phyloP scores from a whole-genome alignment of 2,888 invertebrate species.

The Alviniconcha strummeri region DNA sequence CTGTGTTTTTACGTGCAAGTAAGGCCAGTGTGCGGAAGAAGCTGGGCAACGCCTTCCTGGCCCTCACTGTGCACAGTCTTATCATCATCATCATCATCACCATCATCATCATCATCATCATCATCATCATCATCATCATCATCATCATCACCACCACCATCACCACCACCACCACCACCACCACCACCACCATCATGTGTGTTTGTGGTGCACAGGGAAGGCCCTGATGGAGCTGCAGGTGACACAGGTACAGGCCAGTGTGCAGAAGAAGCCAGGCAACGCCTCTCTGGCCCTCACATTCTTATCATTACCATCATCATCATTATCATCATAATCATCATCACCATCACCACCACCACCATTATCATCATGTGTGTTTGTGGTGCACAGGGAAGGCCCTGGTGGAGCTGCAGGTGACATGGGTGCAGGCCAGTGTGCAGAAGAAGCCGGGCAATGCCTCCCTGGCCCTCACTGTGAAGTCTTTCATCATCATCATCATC shows the following conservation, averaged over 20 bases:
- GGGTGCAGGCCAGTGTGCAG: constrained; percentile 86
- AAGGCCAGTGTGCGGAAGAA: constrained; percentile 84
- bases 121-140: too few relatives aligned
- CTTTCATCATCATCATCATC: constrained; percentile 75
- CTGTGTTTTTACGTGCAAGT: too few relatives aligned
- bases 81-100: too few relatives aligned
- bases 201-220: constrained; percentile 78
- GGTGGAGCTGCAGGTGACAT: constrained; percentile 93
- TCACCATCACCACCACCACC: too few relatives aligned
- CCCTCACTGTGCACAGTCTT: constrained; percentile 92
- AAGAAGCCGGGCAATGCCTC: constrained; percentile 85
- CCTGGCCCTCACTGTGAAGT: constrained; percentile 91
- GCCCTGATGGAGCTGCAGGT: constrained; percentile 96
- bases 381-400: constrained; percentile 84
- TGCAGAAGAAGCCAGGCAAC: constrained; percentile 85
- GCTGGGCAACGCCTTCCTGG: constrained; percentile 84
- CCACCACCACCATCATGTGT: too few relatives aligned
- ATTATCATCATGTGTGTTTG: too few relatives aligned
- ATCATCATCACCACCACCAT: too few relatives aligned
- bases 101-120: too few relatives aligned
- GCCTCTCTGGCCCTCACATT: constrained; percentile 88
- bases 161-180: too few relatives aligned
- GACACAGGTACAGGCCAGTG: constrained; percentile 86
- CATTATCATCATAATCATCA: too few relatives aligned
- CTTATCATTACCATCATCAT: constrained; percentile 70